phyloP scores from a whole-genome alignment of 2,888 invertebrate genomes.

The Microplitis manilae region DNA sequence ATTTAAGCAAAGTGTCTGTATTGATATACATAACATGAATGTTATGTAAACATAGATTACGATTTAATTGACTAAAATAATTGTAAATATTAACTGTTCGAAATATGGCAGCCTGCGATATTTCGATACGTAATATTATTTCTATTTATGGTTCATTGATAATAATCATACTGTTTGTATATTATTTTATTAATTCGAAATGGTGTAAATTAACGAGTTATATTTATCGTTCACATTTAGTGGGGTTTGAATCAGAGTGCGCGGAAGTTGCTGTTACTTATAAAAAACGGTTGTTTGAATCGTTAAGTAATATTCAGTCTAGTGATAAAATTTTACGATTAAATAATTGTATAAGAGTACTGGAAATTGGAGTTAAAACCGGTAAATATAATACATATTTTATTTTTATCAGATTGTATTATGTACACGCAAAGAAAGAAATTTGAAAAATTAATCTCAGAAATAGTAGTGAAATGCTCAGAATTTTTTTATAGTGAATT shows the following conservation, averaged over 20 bases:
- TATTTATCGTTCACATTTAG: slow-evolving; percentile 58
- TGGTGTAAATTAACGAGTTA: slow-evolving; percentile 56
- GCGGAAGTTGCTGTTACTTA: slow-evolving; percentile 56
- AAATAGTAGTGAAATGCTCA: no score
- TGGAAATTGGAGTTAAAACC: slow-evolving; percentile 68
- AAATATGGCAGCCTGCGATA: slow-evolving; percentile 59
- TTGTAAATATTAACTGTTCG: slow-evolving; percentile 8
- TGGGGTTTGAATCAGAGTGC: slow-evolving; percentile 64
- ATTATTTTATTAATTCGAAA: slow-evolving; percentile 50
- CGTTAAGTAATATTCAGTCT: slow-evolving; percentile 55
- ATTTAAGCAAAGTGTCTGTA: neutral
- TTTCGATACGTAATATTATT: slow-evolving; percentile 62
- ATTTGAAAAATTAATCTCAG: no score
- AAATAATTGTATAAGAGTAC: slow-evolving; percentile 58
- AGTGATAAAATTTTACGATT: slow-evolving; percentile 58
- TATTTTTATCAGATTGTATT: no score
- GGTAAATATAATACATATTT: slow-evolving; percentile 49
- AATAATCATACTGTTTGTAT: slow-evolving; percentile 44
- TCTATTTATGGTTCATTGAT: slow-evolving; percentile 56
- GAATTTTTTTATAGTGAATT: no score
- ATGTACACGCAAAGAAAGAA: no score
- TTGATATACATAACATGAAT: neutral
- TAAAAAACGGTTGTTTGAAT: slow-evolving; percentile 58
- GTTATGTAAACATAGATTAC: neutral
- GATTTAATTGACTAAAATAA: neutral